Evolutionary conservation across 2,888 invertebrate species (phyloP).

Genomic region (Hedya salicella): DNA sequence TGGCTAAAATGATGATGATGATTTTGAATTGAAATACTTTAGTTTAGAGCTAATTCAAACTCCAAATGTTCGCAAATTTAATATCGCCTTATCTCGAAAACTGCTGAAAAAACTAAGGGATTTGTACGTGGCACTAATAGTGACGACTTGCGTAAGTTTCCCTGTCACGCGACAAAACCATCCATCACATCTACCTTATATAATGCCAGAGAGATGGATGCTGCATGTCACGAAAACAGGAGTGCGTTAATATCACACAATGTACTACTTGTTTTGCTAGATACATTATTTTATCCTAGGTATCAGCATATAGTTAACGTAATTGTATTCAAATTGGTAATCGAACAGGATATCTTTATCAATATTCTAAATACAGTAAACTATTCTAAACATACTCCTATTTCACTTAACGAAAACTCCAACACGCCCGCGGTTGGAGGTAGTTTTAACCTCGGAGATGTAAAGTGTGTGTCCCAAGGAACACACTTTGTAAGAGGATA

Average conservation of each 20-base stretch:
- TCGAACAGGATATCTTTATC: too few species aligned
- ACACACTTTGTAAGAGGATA: constrained; percentile 38
- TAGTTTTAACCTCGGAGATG: constrained; percentile 34
- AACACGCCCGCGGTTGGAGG: constrained; percentile 21
- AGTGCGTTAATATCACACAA: not conserved
- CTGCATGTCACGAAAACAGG: not conserved
- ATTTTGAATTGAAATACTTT: too few species aligned
- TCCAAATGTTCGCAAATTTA: too few species aligned
- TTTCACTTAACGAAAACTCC: constrained; percentile 20
- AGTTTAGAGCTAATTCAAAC: too few species aligned
- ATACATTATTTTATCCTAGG: too few species aligned
- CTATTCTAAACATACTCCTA: not conserved
- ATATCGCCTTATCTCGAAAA: not conserved
- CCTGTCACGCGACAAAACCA: not conserved
- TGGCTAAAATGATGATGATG: too few species aligned
- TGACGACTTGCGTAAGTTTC: not conserved
- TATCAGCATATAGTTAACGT: too few species aligned
- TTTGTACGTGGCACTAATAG: not conserved
- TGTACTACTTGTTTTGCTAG: too few species aligned
- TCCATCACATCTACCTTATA: constrained; percentile 1
- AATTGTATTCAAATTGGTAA: too few species aligned
- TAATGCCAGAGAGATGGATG: not conserved
- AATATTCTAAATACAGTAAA: not conserved
- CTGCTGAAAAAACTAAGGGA: not conserved
- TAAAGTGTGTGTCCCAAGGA: constrained; percentile 38